Evolutionary conservation across 1,140 invertebrate genomes (phyloP).

Genomic region (Drosophila jambulina): DNA sequence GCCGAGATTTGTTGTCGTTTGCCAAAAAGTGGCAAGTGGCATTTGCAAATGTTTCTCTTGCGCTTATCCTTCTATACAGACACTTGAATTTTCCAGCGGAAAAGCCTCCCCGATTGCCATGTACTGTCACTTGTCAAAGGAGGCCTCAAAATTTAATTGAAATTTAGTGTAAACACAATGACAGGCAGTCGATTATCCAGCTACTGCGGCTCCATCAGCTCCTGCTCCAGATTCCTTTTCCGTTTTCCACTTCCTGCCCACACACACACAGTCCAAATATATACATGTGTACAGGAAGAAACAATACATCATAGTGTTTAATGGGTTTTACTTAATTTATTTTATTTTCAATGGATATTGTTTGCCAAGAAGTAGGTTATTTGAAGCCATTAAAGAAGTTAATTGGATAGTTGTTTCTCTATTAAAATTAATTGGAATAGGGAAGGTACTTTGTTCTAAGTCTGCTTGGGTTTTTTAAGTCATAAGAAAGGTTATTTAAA

Average conservation of each 20-base stretch:
- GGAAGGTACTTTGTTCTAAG: background rate
- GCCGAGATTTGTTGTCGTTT: constrained; percentile 69
- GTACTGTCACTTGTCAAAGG: constrained; percentile 68
- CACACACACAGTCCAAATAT: background rate
- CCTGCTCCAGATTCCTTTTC: constrained; percentile 31
- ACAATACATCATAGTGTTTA: background rate
- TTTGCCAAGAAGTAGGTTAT: background rate
- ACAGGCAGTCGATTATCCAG: constrained; percentile 79
- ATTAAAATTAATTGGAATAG: background rate
- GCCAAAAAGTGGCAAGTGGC: constrained; percentile 52
- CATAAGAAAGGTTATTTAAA: background rate
- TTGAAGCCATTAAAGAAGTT: background rate
- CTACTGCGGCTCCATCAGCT: constrained; percentile 21
- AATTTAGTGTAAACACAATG: constrained; percentile 83
- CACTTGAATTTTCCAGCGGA: constrained; percentile 19
- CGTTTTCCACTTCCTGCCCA: constrained; percentile 10
- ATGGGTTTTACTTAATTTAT: background rate
- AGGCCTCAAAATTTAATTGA: constrained; percentile 79
- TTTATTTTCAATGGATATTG: too few species aligned
- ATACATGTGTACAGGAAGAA: constrained; percentile 24
- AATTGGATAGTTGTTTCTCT: background rate
- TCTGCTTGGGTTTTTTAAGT: background rate
- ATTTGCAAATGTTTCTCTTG: constrained; percentile 66
- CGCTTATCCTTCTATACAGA: constrained; percentile 32
- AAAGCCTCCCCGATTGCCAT: constrained; percentile 2